These are phyloP conservation scores for Lytechinus pictus DNA, from an alignment of 35 echinoderm and acorn worm species.

Conservation along the genomic window DNA sequence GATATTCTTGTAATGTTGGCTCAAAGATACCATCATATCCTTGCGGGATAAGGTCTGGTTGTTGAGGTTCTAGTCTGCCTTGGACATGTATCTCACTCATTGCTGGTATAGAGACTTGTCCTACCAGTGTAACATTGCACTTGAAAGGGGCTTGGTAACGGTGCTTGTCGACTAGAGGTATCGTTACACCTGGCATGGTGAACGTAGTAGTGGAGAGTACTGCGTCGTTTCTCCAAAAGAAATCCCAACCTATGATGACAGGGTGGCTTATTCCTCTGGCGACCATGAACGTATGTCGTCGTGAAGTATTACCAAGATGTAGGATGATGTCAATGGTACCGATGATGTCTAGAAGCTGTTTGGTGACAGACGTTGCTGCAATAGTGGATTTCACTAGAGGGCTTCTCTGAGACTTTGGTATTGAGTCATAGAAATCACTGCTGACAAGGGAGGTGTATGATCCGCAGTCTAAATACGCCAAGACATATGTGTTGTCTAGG, in stretches of 20 bases:
- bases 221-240: conserved; percentile 28
- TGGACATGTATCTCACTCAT: conserved; percentile 27
- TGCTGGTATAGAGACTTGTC: conserved; percentile 2
- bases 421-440: background rate
- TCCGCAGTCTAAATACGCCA: conserved; percentile 39
- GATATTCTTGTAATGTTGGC: conserved; percentile 18
- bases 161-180: background rate
- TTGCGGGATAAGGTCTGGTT: conserved; percentile 5
- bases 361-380: conserved; percentile 22
- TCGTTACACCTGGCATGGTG: conserved; percentile 15
- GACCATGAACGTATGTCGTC: conserved; percentile 11
- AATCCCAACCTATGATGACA: conserved; percentile 47
- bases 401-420: conserved; percentile 8
- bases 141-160: conserved; percentile 11
- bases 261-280: conserved; percentile 43
- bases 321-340: background rate
- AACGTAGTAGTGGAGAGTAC: background rate
- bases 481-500: conserved; percentile 28
- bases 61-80: conserved; percentile 25
- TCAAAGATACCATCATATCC: conserved; percentile 43
- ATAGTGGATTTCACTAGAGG: background rate
- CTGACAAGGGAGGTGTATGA: conserved; percentile 38
- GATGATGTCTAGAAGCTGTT: conserved; percentile 6
- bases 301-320: conserved; percentile 1
- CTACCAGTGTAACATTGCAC: conserved; percentile 40